Conservation (phyloP, 2,797 vertebrate genomes). For the Astyanax mexicanus region DNA sequence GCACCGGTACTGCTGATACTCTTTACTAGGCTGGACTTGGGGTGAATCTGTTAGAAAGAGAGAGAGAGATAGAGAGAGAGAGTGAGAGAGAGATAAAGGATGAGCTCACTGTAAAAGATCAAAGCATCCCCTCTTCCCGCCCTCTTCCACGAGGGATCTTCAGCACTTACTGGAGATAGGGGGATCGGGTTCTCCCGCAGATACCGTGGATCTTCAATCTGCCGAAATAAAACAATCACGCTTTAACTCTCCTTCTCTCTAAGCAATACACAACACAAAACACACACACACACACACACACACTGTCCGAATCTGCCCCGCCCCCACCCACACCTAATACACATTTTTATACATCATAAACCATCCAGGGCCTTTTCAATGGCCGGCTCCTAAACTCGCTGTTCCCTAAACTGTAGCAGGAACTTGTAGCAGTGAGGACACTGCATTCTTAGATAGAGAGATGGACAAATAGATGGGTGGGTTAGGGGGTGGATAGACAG, state of each 20-base stretch:
- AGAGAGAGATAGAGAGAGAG: not conserved
- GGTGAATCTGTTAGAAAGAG: slow-evolving; percentile 75
- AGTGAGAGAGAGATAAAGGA: not conserved
- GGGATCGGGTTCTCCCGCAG: slow-evolving; percentile 86
- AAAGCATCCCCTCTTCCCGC: slow-evolving; percentile 12
- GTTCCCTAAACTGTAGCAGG: slow-evolving; percentile 68
- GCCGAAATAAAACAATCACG: slow-evolving; percentile 66
- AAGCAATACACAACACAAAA: not conserved
- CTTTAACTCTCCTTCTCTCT: slow-evolving; percentile 37
- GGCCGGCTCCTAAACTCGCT: slow-evolving; percentile 65
- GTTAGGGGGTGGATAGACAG: no score
- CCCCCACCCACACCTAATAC: slow-evolving; percentile 48
- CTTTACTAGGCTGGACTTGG: slow-evolving; percentile 76
- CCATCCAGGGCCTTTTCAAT: slow-evolving; percentile 76
- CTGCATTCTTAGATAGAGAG: no score
- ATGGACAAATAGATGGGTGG: no score
- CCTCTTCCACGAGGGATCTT: not conserved
- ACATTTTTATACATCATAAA: slow-evolving; percentile 70
- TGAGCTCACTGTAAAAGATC: not conserved
- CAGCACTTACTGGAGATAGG: slow-evolving; percentile 84
- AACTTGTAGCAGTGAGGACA: no score
- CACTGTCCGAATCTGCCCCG: no score
- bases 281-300: no score
- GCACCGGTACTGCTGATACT: slow-evolving; percentile 67
- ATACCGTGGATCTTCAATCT: slow-evolving; percentile 95